Conservation (phyloP, 2,113 vertebrate genomes). For the Epinephelus cyanopodus region DNA sequence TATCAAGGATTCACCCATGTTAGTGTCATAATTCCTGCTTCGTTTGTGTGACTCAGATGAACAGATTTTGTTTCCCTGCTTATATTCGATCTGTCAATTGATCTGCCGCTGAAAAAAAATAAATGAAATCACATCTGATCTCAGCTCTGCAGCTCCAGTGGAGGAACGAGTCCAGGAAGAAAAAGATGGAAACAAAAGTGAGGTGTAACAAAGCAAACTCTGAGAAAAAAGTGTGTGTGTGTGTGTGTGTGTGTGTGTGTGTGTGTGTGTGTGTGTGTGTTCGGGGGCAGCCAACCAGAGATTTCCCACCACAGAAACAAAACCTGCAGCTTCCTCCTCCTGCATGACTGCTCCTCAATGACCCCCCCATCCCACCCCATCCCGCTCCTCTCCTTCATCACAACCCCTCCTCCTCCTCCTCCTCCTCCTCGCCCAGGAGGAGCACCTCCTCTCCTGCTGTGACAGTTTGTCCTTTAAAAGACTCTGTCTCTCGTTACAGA, state of each 20-base stretch:
- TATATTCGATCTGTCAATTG: not conserved
- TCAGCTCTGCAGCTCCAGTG: slow-evolving; percentile 9
- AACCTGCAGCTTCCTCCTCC: slow-evolving; percentile 77
- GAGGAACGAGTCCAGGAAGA: not conserved
- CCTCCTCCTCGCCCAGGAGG: slow-evolving; percentile 52
- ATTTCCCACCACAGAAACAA: slow-evolving; percentile 80
- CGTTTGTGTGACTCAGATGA: too few species aligned
- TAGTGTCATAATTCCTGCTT: too few species aligned
- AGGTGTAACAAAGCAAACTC: slow-evolving; percentile 59
- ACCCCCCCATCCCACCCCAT: slow-evolving; percentile 26
- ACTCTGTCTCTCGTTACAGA: slow-evolving; percentile 31
- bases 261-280: slow-evolving; percentile 45
- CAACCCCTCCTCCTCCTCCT: slow-evolving; percentile 31
- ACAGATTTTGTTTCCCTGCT: too few species aligned
- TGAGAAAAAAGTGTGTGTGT: not conserved
- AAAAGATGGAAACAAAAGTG: slow-evolving; percentile 58
- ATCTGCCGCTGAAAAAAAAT: slow-evolving; percentile 31
- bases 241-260: slow-evolving; percentile 28
- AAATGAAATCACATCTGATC: slow-evolving; percentile 18
- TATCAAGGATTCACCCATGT: too few species aligned
- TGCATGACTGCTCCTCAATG: slow-evolving; percentile 80
- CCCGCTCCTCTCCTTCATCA: slow-evolving; percentile 29
- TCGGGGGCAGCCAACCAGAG: slow-evolving; percentile 76
- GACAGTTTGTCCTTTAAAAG: slow-evolving; percentile 54
- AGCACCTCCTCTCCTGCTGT: slow-evolving; percentile 66